Conservation (phyloP, 2,113 vertebrate genomes). For the Corythornis vintsioides region DNA sequence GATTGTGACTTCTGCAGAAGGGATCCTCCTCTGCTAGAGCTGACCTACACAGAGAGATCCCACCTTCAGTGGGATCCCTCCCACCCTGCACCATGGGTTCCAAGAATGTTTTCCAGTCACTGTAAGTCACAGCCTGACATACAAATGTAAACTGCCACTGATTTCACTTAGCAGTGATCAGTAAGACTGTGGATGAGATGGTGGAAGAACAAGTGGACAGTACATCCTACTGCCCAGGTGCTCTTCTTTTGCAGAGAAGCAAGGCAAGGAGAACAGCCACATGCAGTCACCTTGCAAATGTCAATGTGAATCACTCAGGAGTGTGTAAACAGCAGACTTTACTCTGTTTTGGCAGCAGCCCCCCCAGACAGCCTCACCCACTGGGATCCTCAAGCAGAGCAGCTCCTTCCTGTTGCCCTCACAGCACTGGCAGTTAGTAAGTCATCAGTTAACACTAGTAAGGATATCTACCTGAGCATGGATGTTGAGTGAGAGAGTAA, state of each 20-base stretch:
- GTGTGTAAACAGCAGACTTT: background rate
- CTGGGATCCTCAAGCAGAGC: rapidly evolving
- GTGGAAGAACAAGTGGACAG: background rate
- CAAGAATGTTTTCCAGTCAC: background rate
- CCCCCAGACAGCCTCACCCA: rapidly evolving
- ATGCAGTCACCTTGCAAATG: background rate
- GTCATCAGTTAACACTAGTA: background rate
- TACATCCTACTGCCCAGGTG: background rate
- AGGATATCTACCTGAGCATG: background rate
- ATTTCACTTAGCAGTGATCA: rapidly evolving
- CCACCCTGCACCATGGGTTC: background rate
- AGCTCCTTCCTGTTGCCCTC: background rate
- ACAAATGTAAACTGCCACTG: background rate
- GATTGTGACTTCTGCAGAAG: background rate
- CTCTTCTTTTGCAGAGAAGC: background rate
- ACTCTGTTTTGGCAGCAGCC: background rate
- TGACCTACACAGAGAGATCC: background rate
- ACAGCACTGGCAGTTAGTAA: background rate
- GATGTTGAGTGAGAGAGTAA: background rate
- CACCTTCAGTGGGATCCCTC: background rate
- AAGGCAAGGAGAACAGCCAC: background rate
- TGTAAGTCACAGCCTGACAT: background rate
- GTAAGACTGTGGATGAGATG: background rate
- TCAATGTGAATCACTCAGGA: background rate
- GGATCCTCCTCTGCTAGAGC: background rate